Percentiles rank a stretch among this genome's conserved stretches.
These are phyloP conservation scores for Engraulis encrasicolus DNA, from an alignment of 2,113 vertebrate genomes.

Conservation along the genomic window DNA sequence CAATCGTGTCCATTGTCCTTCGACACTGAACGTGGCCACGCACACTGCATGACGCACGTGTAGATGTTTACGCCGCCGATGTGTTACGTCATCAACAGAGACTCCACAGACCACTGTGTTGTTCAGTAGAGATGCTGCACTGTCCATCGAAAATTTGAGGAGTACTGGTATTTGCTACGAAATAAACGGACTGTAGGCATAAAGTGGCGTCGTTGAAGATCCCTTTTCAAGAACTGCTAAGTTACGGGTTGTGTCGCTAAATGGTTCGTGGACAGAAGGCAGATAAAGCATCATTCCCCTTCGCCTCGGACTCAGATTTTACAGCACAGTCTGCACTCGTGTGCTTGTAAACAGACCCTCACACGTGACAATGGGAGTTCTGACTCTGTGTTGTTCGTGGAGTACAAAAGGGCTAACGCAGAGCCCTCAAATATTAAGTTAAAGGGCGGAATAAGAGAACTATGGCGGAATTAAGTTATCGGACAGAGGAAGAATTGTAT, in stretches of 20 bases:
- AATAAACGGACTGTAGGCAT: not conserved
- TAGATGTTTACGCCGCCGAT: slow-evolving; percentile 74
- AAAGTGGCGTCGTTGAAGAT: not conserved
- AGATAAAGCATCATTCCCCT: not conserved
- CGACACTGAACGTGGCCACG: slow-evolving; percentile 51
- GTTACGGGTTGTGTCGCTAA: not conserved
- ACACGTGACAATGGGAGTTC: slow-evolving; percentile 77
- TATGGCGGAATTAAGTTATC: slow-evolving; percentile 35
- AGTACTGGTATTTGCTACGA: not conserved
- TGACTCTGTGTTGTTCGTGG: slow-evolving; percentile 67
- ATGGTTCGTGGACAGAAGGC: not conserved
- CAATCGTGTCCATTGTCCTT: not conserved
- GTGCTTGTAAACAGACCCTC: slow-evolving; percentile 89
- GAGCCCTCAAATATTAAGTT: slow-evolving; percentile 34
- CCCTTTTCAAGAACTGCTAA: not conserved
- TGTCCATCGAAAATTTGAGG: not conserved
- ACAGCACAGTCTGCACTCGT: slow-evolving; percentile 42
- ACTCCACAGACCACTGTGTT: not conserved
- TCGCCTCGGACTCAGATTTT: slow-evolving; percentile 23
- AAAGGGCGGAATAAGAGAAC: slow-evolving; percentile 43
- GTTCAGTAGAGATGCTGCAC: not conserved
- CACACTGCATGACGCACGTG: slow-evolving; percentile 73
- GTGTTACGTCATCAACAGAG: slow-evolving; percentile 57
- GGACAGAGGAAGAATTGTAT: not conserved
- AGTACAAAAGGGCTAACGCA: slow-evolving; percentile 64